Evolutionary conservation across 2,113 vertebrate genomes (phyloP), one percentile per base, ranked within the genome.

Genomic region (Larimichthys polyactis): DNA sequence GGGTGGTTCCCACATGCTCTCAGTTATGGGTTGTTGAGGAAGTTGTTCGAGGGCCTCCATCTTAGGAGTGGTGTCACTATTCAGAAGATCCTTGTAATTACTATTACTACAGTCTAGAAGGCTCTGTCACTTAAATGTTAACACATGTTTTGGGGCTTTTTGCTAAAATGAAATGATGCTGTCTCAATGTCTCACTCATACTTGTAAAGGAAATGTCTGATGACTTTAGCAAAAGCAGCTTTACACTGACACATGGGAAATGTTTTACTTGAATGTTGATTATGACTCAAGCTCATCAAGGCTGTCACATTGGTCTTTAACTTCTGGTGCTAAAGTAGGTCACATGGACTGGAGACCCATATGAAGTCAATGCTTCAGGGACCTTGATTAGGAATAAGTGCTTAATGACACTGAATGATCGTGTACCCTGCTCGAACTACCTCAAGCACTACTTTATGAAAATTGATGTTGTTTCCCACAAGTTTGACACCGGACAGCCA

Each of bases 381-480:
- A 44, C 4, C 2, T 19, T 64, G 72, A 75, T 54, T 14, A 27
- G 19, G 29, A 59, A 68, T 59, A 32, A 49, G 20, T 27, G 44
- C 19, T 46, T 78, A 46, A 69, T 58, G 43, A 36, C 22, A 49
- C 22, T 5, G 60, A 82, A 78, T 63, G 43, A 8, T 3, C 6
- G 5, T 11, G 5, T 10, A 54, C 29, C 52, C 27, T 24, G 22
- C 32, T 17, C 67, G 20, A 77, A 64, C 52, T 20, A 32, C 60
- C 59, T 43, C 48, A 59, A 65, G 80, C 43, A 20, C 58, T 59
- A 12, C 29, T 86, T 71, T 59, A 52, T 75, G 62, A 78, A 75
- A 73, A 81, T 48, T 52, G 54, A 75, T 7, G 65, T 11, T 24
- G 29, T 65, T 48, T 78, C 57, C 32, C 29, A 36, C 44, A 49